Base-by-base conservation (phyloP, 2,113 vertebrate species). In the Hippocampus barbouri region DNA sequence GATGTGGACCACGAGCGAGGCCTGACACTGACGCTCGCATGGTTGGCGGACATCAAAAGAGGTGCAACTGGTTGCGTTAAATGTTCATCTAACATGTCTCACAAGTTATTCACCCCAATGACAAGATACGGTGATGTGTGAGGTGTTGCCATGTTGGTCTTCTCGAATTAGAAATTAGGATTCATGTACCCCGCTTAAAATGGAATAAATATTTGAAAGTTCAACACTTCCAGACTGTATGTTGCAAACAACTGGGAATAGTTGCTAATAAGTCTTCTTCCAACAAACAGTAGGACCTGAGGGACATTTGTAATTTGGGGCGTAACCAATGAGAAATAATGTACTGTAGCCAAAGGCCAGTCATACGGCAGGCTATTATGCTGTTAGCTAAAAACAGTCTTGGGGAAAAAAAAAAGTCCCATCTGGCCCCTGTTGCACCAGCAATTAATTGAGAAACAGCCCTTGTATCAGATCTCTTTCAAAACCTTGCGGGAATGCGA, bases 401-500 rank as follows among this genome's bases (percentile, higher is more conserved):
- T 3, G 6, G 8, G 1, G 6, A 53, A 60, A 27, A 16, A 60
- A 61, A 61, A 34, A 2, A 10, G 6, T 61, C 59, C 27, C 59
- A 61, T 30, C 2, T 38, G 27, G 77, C 66, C 53, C 59, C 45
- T 62, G 61, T 81, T 80, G 72, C 64, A 47, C 63, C 41, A 23
- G n/a, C 63, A 76, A 79, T 76, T 66, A 80, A 86, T 66, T 80
- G 63, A 47, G 41, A 47, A 47, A 51, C 15, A 51, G 16, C 43
- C 41, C n/a, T 38, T 66, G 12, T 27, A 61, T 77, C 60, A 66
- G 69, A 71, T 76, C 34, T 69, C 59, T 72, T 60, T 79, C 62
- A 54, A 69, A 68, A 79, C 71, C 72, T 84, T 81, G 79, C 59
- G 72, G 80, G 79, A 74, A 53, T 9, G 5, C 78, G 68, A 70